These are phyloP conservation scores for Thereva nobilitata DNA, from an alignment of 2,888 invertebrate species.

Conservation along the genomic window DNA sequence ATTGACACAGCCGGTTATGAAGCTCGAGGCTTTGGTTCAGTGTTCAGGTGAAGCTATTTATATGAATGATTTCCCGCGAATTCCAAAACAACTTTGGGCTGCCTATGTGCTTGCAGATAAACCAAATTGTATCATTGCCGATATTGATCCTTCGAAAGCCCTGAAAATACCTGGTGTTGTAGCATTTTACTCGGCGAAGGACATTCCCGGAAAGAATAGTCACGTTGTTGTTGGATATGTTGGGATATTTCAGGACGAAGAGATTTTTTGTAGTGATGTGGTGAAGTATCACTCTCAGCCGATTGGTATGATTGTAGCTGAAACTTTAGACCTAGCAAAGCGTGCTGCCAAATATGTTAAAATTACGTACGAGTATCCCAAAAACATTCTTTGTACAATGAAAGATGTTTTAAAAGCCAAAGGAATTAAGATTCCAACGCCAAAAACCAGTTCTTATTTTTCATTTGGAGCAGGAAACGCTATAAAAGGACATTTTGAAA, in stretches of 20 bases:
- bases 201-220: conserved; percentile 68
- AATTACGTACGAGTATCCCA: conserved; percentile 55
- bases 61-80: conserved; percentile 63
- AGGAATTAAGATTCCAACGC: too few relatives aligned
- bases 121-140: conserved; percentile 52
- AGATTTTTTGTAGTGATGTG: conserved; percentile 52
- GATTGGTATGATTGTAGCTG: conserved; percentile 68
- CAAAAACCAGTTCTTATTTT: too few relatives aligned
- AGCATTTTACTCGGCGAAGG: conserved; percentile 64
- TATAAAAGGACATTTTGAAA: conserved; percentile 61
- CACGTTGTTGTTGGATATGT: conserved; percentile 54
- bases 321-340: conserved; percentile 63
- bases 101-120: conserved; percentile 37
- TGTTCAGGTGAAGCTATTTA: conserved; percentile 67
- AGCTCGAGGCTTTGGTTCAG: conserved; percentile 67
- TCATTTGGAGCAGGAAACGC: conserved; percentile 43
- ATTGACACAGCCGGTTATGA: conserved; percentile 70
- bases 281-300: conserved; percentile 66
- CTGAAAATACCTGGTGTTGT: conserved; percentile 64
- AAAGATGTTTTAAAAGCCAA: background rate
- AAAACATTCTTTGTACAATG: conserved; percentile 44
- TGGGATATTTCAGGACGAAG: conserved; percentile 51
- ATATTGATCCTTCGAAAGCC: conserved; percentile 62
- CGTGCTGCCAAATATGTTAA: conserved; percentile 63
- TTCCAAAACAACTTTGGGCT: conserved; percentile 61